Evolutionary conservation across 30 jellyfish, hydroid and myxozoan species (phyloP), one percentile per base, ranked within the genome.

Genomic region (Turritopsis rubra): DNA sequence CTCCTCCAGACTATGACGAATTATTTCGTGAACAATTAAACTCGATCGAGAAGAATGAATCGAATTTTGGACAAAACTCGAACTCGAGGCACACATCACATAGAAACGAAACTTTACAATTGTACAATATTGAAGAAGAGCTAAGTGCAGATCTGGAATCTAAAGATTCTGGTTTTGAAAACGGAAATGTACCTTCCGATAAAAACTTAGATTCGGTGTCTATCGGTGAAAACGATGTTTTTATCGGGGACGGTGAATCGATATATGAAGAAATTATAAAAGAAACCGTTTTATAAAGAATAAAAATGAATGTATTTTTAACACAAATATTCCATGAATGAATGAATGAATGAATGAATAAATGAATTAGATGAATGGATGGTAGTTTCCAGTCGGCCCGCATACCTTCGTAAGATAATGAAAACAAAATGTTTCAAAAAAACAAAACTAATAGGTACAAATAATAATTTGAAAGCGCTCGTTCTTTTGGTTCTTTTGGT

Each of bases 121-220:
- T 74, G 71, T 74, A 74, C 82, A 74, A 52, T n/a, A 74, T 74
- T 23, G 60, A 74, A 52, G 82, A 74, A 30, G 82, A 74, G 71
- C 54, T n/a, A 17, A 74, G 60, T 21, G 24, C 65, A 7, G 82
- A 74, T 21, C n/a, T 74, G 7, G 82, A 74, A n/a, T 74, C 82
- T n/a, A 68, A 68, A 27, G 77, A 68, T 22, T 68, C 77, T 16
- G 77, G 77, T 68, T 68, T 68, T 19, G 77, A 68, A 68, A 27
- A 27, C 9, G 28, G 77, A n/a, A 68, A n/a, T n/a, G 30, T 1
- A n/a, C 77, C 77, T 68, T 23, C 28, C 28, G 30, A 68, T 23
- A 68, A 68, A n/a, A 27, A 1, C 77, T 23, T n/a, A 68, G 77
- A n/a, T 68, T 23, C 28, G 30, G 28, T 1, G 30, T 23, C 77